Conservation (phyloP, 2,113 vertebrate species). For the Mustelus asterias region DNA sequence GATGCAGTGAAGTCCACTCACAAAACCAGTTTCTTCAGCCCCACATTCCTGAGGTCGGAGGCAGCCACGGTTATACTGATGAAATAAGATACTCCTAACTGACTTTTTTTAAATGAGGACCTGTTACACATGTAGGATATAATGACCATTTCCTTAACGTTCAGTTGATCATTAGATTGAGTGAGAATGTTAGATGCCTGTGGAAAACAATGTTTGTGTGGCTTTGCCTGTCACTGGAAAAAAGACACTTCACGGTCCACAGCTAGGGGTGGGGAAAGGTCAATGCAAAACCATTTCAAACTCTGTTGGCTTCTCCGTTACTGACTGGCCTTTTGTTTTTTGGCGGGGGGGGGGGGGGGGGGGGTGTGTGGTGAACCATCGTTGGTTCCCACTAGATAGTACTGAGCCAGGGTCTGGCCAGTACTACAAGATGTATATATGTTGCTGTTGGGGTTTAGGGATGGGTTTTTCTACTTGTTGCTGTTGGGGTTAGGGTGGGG, state of each 20-base stretch:
- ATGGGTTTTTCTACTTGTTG: too few relatives aligned
- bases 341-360: too few relatives aligned
- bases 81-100: slow-evolving; percentile 27
- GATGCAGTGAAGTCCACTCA: slow-evolving; percentile 41
- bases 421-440: too few relatives aligned
- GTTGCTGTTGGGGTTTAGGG: too few relatives aligned
- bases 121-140: neutral
- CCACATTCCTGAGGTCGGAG: slow-evolving; percentile 25
- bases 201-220: neutral
- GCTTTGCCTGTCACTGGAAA: neutral
- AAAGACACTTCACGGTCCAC: neutral
- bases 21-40: slow-evolving; percentile 11
- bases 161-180: neutral
- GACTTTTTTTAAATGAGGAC: slow-evolving; percentile 14
- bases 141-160: neutral
- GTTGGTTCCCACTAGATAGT: too few relatives aligned
- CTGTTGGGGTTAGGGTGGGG: too few relatives aligned
- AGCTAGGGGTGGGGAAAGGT: too few relatives aligned
- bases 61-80: slow-evolving; percentile 17
- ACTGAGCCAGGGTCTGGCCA: too few relatives aligned
- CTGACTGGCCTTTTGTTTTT: neutral
- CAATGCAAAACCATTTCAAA: neutral
- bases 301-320: neutral
- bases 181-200: neutral
- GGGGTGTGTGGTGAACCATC: too few relatives aligned